phyloP scores from a whole-genome alignment of 35 echinoderm and acorn worm species.

The Acanthaster planci region DNA sequence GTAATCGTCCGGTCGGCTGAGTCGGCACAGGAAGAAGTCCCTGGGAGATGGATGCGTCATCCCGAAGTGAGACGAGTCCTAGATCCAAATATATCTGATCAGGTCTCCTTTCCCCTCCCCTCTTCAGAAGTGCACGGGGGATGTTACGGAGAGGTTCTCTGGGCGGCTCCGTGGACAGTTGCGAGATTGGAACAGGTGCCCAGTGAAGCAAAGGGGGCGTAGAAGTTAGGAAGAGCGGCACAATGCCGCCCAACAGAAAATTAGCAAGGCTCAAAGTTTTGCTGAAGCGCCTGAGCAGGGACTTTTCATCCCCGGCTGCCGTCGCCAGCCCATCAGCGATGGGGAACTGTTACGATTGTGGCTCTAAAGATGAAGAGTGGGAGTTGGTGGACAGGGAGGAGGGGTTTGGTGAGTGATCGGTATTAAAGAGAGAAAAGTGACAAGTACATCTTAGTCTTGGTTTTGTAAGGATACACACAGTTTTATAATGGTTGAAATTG shows the following conservation, averaged over 20 bases:
- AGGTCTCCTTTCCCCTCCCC: not conserved
- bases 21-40: slow-evolving; percentile 9
- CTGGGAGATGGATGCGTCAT: slow-evolving; percentile 16
- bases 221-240: not conserved
- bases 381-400: not conserved
- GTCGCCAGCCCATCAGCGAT: not conserved
- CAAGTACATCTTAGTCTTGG: too few species aligned
- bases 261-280: not conserved
- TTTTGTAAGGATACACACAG: too few species aligned
- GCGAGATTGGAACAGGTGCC: too few species aligned
- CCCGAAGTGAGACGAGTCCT: not conserved
- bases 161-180: too few species aligned
- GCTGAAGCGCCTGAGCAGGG: slow-evolving; percentile 1
- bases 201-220: too few species aligned
- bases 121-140: not conserved
- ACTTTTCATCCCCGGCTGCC: not conserved
- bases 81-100: not conserved
- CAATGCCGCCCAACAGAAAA: not conserved
- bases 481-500: too few species aligned
- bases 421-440: not conserved
- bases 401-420: not conserved
- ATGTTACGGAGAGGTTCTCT: not conserved
- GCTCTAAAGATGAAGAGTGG: not conserved
- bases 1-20: slow-evolving; percentile 27
- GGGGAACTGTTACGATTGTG: slow-evolving; percentile 18